Evolutionary conservation across 2,888 invertebrate genomes (phyloP), one percentile per base, ranked within the genome.

Genomic region (Macaria notata): DNA sequence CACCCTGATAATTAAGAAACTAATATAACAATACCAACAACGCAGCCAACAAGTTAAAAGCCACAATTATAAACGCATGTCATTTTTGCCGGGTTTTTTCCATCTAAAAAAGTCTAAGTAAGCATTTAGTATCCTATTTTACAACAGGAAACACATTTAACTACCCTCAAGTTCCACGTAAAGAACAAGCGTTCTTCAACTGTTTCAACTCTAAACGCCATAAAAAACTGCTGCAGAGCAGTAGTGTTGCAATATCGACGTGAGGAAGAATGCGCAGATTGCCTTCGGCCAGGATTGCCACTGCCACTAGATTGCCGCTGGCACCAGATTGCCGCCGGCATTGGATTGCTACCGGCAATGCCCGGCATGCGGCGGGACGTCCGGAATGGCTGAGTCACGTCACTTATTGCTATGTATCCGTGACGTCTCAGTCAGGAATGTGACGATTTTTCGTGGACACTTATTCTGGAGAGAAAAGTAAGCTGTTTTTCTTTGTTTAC

Each of bases 331-430:
- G 57, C 46, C 58, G 54, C 50, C 19, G 19, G 19, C 19, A 19
- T 2, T 19, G 19, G 19, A 19, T 19, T 19, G 19, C 19, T 19
- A 19, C 54, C 58, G 36, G 48, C 38, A 44, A 56, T 56, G 63
- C 44, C 76, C 76, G 85, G 86, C 86, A 84, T 88, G 84, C 80
- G 75, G 61, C 36, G 41, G 19, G 43, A 56, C 51, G 56, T 54
- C 54, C 46, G 50, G 83, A 86, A 88, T 88, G 87, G 88, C 74
- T 79, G 68, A 87, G 88, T 90, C 90, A 90, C 89, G 84, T 79
- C 84, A 79, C 85, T 88, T 90, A 90, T 89, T 90, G 88, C 89
- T 78, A 82, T 78, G 79, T 83, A 81, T 83, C 82, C 76, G 83
- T 71, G 82, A 78, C 76, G 73, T 68, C 73, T 75, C 75, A 74